Percentiles rank a stretch among this genome's conserved stretches.
Conservation (phyloP, 2,113 vertebrate genomes). For the Fregata magnificens region DNA sequence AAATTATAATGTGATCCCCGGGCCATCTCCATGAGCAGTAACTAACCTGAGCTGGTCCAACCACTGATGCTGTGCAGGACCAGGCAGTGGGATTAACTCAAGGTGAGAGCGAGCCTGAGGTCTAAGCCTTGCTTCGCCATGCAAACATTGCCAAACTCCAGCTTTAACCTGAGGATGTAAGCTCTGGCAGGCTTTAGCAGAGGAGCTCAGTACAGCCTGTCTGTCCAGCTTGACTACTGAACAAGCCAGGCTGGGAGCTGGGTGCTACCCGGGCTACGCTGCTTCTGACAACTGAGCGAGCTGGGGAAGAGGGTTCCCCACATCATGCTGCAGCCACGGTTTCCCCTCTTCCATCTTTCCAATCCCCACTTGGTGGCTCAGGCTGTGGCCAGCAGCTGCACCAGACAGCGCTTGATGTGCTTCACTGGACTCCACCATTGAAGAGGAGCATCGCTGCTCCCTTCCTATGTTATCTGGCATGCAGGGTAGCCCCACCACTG, state of each 20-base stretch:
- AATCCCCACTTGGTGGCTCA: background rate
- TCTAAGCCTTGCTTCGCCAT: background rate
- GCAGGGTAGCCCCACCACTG: background rate
- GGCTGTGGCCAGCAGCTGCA: background rate
- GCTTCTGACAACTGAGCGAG: background rate
- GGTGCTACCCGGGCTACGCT: background rate
- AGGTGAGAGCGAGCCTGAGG: background rate
- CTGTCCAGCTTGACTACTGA: background rate
- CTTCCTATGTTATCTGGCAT: background rate
- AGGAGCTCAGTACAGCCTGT: background rate
- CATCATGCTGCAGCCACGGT: accelerated
- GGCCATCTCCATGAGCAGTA: background rate
- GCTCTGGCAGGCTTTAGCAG: background rate
- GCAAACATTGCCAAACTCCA: background rate
- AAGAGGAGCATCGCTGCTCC: background rate
- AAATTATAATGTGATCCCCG: background rate
- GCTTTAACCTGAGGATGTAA: background rate
- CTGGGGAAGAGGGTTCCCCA: too few species aligned
- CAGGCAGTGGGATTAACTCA: background rate
- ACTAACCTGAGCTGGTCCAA: background rate
- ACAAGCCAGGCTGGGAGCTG: background rate
- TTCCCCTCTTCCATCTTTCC: background rate
- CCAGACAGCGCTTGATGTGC: background rate
- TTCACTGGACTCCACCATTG: background rate
- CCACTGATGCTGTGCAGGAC: background rate